Evolutionary conservation across 2,797 vertebrate genomes (phyloP).

Genomic region (Chelon auratus): DNA sequence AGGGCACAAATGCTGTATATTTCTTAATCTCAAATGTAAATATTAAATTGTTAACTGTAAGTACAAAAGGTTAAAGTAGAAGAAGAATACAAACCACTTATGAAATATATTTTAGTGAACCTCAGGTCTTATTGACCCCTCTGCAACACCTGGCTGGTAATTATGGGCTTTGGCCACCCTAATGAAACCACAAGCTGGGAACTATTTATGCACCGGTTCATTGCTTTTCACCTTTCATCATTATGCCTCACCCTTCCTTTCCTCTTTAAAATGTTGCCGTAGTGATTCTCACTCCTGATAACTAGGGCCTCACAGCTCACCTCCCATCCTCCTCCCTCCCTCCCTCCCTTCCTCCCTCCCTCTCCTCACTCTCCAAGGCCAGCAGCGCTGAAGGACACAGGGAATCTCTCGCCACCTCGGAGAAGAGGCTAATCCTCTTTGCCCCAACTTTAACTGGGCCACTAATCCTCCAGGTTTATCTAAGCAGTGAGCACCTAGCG

Average conservation of each 20-base stretch:
- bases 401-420: conserved; percentile 86
- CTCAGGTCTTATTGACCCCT: conserved; percentile 51
- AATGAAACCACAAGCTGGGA: conserved; percentile 70
- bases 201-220: conserved; percentile 53
- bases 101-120: conserved; percentile 14
- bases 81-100: background rate
- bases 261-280: conserved; percentile 33
- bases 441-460: conserved; percentile 88
- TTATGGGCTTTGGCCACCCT: conserved; percentile 60
- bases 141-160: conserved; percentile 60
- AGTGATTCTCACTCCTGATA: conserved; percentile 53
- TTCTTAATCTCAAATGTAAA: conserved; percentile 29
- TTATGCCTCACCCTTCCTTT: conserved; percentile 51
- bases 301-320: conserved; percentile 41
- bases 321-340: conserved; percentile 26
- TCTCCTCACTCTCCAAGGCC: conserved; percentile 64
- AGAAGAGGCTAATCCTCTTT: conserved; percentile 90
- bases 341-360: conserved; percentile 29
- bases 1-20: conserved; percentile 6
- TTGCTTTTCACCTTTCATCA: conserved; percentile 62
- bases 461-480: conserved; percentile 90
- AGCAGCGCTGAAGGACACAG: conserved; percentile 84
- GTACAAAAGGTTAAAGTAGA: conserved; percentile 26
- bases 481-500: conserved; percentile 85
- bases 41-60: conserved; percentile 33